Evolutionary conservation across 2,113 vertebrate genomes (phyloP), one percentile per base, ranked within the genome.

Genomic region (Pelobates fuscus): DNA sequence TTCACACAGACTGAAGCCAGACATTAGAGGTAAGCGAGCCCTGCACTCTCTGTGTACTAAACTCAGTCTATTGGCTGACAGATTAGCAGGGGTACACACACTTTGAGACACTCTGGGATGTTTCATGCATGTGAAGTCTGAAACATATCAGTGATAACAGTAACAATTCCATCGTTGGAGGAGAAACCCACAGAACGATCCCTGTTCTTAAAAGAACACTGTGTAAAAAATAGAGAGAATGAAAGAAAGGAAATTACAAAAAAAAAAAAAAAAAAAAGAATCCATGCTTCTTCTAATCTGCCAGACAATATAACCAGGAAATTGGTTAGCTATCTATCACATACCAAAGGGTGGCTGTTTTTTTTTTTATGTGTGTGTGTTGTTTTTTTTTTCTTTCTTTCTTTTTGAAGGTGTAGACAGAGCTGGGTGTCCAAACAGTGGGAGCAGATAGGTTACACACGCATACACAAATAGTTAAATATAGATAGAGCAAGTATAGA

Each of bases 391-490:
- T 55, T n/a, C 18, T 26, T 63, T 49, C 52, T 30, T 49, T 5
- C 25, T 27, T 46, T 55, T 55, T 57, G 67, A 57, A 57, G 29
- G 29, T 20, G 67, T 8, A 52, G 65, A 52, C 25, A 63, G 18
- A 23, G 30, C 7, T n/a, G 23, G 57, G 57, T 62, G 26, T 62
- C 11, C 27, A 32, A 14, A 27, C 15, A 29, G 14, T 17, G 18
- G 62, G 21, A 37, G 5, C 32, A 37, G 32, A 20, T 23, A 23
- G 62, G 43, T 43, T 43, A 65, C 2, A 65, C 5, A 17, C n/a
- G 32, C 62, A 65, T n/a, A n/a, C 8, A 65, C 3, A 65, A 63
- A 63, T n/a, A 20, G 62, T 43, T 43, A 20, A 70, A 60, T 60
- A 60, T 14, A 44, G 67, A 70, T 70, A 25, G 30, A 12, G 21